These are phyloP conservation scores for Phortica magna DNA, from an alignment of 2,888 invertebrate species.

Conservation along the genomic window DNA sequence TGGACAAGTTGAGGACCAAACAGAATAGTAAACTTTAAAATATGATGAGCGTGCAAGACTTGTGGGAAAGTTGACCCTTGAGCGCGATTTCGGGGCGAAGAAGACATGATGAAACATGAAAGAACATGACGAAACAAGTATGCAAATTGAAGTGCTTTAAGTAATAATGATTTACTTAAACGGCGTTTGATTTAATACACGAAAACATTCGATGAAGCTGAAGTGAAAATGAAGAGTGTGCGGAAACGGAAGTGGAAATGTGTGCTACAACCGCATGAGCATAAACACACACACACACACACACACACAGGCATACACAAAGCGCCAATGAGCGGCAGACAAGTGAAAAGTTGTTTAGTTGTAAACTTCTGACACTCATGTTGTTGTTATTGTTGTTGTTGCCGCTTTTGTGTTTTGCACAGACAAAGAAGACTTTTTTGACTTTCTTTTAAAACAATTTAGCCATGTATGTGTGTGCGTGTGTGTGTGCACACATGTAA, in stretches of 20 bases:
- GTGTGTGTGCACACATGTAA: constrained; percentile 59
- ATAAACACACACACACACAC: constrained; percentile 42
- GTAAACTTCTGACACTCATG: constrained; percentile 39
- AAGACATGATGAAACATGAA: too few relatives aligned
- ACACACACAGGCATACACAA: constrained; percentile 36
- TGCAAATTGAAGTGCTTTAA: neutral
- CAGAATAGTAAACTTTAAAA: too few relatives aligned
- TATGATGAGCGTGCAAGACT: too few relatives aligned
- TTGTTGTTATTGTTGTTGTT: constrained; percentile 17
- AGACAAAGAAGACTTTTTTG: constrained; percentile 55
- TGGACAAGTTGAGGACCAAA: constrained; percentile 15
- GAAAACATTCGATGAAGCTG: neutral
- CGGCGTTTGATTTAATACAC: too few relatives aligned
- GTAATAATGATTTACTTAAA: too few relatives aligned
- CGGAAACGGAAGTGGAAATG: constrained; percentile 53
- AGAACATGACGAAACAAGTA: neutral
- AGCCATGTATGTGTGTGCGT: constrained; percentile 37
- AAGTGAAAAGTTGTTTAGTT: constrained; percentile 65
- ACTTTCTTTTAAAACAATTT: constrained; percentile 71
- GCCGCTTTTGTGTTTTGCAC: constrained; percentile 53
- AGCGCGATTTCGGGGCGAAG: too few relatives aligned
- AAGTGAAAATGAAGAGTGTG: neutral
- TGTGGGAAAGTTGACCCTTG: too few relatives aligned
- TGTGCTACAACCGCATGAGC: constrained; percentile 34
- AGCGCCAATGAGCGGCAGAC: constrained; percentile 43